phyloP scores from a whole-genome alignment of 1,140 invertebrate genomes.

The Leptopilina boulardi region DNA sequence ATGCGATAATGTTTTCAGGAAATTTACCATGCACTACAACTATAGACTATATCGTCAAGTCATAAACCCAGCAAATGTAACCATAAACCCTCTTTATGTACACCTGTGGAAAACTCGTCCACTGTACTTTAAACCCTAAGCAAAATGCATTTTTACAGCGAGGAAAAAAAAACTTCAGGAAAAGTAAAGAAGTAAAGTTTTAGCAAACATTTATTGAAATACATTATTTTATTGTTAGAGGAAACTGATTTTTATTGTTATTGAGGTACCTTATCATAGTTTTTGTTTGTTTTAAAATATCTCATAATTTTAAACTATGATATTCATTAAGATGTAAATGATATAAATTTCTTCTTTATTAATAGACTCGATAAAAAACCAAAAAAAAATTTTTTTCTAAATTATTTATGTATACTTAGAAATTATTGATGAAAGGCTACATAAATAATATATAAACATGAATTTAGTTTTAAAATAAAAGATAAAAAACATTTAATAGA shows the following conservation, averaged over 20 bases:
- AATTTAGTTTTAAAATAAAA: not conserved
- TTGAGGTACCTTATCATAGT: too few species aligned
- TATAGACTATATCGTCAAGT: conserved; percentile 29
- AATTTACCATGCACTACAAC: conserved; percentile 30
- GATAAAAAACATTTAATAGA: not conserved
- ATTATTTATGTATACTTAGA: too few species aligned
- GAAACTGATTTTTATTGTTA: too few species aligned
- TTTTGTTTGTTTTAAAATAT: too few species aligned
- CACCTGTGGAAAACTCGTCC: conserved; percentile 35
- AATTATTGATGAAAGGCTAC: too few species aligned
- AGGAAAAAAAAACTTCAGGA: conserved; percentile 35
- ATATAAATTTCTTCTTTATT: too few species aligned
- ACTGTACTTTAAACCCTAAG: not conserved
- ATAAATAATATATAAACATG: too few species aligned
- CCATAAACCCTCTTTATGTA: conserved; percentile 29
- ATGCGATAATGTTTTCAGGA: conserved; percentile 26
- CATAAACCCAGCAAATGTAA: conserved; percentile 8
- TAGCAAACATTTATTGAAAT: conserved; percentile 52
- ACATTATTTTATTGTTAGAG: not conserved
- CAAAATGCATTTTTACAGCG: conserved; percentile 16
- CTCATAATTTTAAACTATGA: too few species aligned
- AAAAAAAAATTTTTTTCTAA: too few species aligned
- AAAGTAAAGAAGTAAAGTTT: conserved; percentile 43
- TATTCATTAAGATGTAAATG: too few species aligned
- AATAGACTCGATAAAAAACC: too few species aligned